Percentiles rank a stretch among this genome's conserved stretches.
Evolutionary conservation across 2,888 invertebrate genomes (phyloP).

Genomic region (Protophormia terraenovae): DNA sequence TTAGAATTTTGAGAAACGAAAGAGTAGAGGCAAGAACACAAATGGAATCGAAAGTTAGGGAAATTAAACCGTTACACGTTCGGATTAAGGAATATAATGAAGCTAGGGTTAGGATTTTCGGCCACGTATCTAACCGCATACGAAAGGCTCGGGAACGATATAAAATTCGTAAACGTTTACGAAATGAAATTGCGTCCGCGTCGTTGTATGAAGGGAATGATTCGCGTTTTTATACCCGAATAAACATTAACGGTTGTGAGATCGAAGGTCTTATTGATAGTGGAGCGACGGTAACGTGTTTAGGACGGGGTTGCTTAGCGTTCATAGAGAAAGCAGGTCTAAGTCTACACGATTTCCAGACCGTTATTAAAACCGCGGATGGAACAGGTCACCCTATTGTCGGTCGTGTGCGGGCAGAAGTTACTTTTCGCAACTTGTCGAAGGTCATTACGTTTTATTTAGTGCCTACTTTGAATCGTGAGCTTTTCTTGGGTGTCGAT

Average conservation of each 20-base stretch:
- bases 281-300: not conserved
- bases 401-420: too few relatives aligned
- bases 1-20: not conserved
- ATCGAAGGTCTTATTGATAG: not conserved
- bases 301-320: not conserved
- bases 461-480: too few relatives aligned
- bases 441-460: too few relatives aligned
- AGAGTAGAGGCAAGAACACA: not conserved
- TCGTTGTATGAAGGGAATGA: not conserved
- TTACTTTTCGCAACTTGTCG: too few relatives aligned
- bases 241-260: not conserved
- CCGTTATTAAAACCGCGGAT: not conserved
- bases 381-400: not conserved
- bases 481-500: too few relatives aligned
- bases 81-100: not conserved
- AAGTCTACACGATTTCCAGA: not conserved
- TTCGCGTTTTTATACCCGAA: not conserved
- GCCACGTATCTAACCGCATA: not conserved
- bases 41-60: not conserved
- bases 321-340: not conserved
- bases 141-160: not conserved
- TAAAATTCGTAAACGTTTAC: not conserved
- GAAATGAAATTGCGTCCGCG: not conserved
- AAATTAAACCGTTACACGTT: not conserved
- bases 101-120: not conserved